A percentile compares a stretch with the other conserved stretches of the same genome.
phyloP scores from a whole-genome alignment of 2,113 vertebrate genomes.

The Leptocoma aspasia region DNA sequence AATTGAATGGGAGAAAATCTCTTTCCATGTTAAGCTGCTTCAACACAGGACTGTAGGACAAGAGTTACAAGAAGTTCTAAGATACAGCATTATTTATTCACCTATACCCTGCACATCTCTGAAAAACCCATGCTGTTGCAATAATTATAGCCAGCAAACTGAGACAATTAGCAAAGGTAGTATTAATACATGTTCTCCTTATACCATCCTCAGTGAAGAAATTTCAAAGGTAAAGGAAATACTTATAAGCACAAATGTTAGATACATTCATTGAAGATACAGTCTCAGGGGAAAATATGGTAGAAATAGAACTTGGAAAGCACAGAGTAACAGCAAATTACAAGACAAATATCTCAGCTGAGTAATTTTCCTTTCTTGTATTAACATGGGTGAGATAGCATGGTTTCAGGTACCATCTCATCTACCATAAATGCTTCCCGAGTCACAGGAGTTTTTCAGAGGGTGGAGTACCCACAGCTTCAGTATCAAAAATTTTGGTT shows the following conservation, averaged over 20 bases:
- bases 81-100: neutral
- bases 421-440: neutral
- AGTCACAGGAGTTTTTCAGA: neutral
- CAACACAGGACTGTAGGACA: neutral
- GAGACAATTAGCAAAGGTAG: neutral
- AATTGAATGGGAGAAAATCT: neutral
- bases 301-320: neutral
- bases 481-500: neutral
- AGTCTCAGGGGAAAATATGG: neutral
- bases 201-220: neutral
- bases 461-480: neutral
- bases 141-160: neutral
- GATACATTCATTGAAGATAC: neutral
- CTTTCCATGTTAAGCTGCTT: neutral
- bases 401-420: neutral
- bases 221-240: neutral
- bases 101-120: neutral
- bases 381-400: neutral
- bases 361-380: neutral
- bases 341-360: neutral
- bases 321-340: neutral
- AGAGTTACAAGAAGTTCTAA: neutral
- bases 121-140: neutral
- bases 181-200: neutral
- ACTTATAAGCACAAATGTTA: neutral